A percentile compares a stretch with the other conserved stretches of the same genome.
These are phyloP conservation scores for Flexamia atlantica DNA, from an alignment of 2,888 invertebrate genomes.

Conservation along the genomic window DNA sequence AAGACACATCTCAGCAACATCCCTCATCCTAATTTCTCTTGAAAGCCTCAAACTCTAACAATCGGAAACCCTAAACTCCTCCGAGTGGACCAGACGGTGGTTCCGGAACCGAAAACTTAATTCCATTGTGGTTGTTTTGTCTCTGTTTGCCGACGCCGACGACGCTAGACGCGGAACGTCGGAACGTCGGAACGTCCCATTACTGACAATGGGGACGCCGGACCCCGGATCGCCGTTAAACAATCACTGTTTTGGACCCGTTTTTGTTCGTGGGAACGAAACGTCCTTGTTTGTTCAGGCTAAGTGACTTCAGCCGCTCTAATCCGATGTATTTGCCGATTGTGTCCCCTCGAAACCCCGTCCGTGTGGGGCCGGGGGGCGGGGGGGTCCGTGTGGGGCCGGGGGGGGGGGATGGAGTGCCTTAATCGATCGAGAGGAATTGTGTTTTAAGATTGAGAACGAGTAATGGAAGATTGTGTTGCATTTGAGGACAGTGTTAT, in stretches of 20 bases:
- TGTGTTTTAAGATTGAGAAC: neutral
- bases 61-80: neutral
- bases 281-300: conserved; percentile 54
- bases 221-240: conserved; percentile 53
- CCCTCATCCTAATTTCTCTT: neutral
- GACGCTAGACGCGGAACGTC: neutral
- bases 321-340: conserved; percentile 52
- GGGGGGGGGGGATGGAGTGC: too few species aligned
- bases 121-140: conserved; percentile 55
- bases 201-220: conserved; percentile 54
- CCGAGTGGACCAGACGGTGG: conserved; percentile 1
- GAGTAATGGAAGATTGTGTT: neutral
- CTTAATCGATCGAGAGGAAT: conserved; percentile 7
- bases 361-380: too few species aligned
- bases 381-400: too few species aligned
- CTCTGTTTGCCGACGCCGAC: conserved; percentile 37
- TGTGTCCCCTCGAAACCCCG: neutral
- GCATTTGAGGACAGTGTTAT: neutral
- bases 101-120: conserved; percentile 16
- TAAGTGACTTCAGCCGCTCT: conserved; percentile 54
- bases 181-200: conserved; percentile 39
- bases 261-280: conserved; percentile 54
- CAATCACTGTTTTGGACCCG: conserved; percentile 56
- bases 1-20: neutral
- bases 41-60: neutral